phyloP scores from a whole-genome alignment of 2,113 vertebrate genomes.

The Callionymus lyra region DNA sequence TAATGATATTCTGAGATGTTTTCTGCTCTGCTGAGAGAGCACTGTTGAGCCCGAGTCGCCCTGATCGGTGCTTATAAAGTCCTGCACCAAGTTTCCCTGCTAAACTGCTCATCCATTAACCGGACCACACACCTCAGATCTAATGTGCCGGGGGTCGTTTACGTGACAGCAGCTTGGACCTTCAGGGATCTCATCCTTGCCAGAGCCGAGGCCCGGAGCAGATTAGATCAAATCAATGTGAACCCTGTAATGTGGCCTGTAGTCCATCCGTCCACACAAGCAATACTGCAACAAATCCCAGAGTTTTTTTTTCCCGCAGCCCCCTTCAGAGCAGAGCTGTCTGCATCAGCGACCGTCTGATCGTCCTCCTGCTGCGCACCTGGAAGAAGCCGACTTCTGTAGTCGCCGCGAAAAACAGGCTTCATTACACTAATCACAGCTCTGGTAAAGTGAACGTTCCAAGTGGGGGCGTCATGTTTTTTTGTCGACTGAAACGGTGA shows the following conservation, averaged over 20 bases:
- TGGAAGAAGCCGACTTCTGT: slow-evolving; percentile 50
- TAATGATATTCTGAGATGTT: background rate
- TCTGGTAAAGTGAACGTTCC: slow-evolving; percentile 43
- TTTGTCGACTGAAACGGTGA: slow-evolving; percentile 28
- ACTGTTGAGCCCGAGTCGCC: slow-evolving; percentile 37
- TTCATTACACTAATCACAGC: slow-evolving; percentile 61
- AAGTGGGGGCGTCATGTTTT: slow-evolving; percentile 18
- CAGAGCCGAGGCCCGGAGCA: slow-evolving; percentile 37
- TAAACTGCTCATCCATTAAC: slow-evolving; percentile 57
- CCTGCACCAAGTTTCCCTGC: slow-evolving; percentile 46
- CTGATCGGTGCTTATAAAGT: slow-evolving; percentile 56
- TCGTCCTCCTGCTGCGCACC: slow-evolving; percentile 57
- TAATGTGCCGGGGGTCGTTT: slow-evolving; percentile 62
- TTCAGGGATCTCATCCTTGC: slow-evolving; percentile 54
- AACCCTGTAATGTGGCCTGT: slow-evolving; percentile 49
- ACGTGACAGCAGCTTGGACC: slow-evolving; percentile 48
- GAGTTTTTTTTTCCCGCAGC: slow-evolving; percentile 46
- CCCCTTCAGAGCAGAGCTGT: slow-evolving; percentile 49
- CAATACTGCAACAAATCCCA: slow-evolving; percentile 19
- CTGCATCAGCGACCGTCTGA: slow-evolving; percentile 40
- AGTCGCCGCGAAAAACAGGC: slow-evolving; percentile 39
- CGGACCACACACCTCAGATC: slow-evolving; percentile 38
- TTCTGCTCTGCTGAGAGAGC: slow-evolving; percentile 35
- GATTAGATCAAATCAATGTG: slow-evolving; percentile 63
- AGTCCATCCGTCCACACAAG: slow-evolving; percentile 24